Conservation (phyloP, 2,113 vertebrate species). For the Motacilla alba region DNA sequence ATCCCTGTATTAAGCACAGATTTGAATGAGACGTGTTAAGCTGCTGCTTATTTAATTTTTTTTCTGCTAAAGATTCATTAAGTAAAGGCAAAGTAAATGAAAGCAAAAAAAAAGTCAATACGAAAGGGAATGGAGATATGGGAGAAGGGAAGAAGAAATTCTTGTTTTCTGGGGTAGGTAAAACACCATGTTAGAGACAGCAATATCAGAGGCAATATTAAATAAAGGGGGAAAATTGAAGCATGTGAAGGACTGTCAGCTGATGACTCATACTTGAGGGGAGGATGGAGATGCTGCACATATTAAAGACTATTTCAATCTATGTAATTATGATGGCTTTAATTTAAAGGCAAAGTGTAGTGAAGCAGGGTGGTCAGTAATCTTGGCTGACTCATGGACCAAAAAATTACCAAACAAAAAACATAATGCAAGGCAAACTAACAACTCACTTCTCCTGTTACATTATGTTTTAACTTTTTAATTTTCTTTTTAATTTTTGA, state of each 20-base stretch:
- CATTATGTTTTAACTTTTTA: neutral
- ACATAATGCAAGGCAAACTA: neutral
- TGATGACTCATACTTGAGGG: neutral
- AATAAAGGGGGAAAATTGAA: neutral
- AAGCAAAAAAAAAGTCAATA: neutral
- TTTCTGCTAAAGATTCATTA: neutral
- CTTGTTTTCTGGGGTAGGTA: neutral
- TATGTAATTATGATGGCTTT: neutral
- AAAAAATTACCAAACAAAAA: neutral
- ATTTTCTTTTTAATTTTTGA: neutral
- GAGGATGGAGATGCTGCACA: neutral
- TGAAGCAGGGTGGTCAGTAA: neutral
- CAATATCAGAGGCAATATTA: neutral
- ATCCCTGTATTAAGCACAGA: neutral
- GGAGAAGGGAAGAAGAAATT: neutral
- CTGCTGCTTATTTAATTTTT: neutral
- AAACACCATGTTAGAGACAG: neutral
- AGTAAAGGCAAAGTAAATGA: neutral
- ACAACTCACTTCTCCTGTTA: neutral
- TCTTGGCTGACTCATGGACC: neutral
- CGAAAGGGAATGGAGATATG: neutral
- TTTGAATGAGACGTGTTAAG: neutral
- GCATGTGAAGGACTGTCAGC: neutral
- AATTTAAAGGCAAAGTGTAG: neutral
- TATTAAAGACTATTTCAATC: neutral